Conservation (phyloP, 2,888 invertebrate species). For the Eupithecia inturbata region DNA sequence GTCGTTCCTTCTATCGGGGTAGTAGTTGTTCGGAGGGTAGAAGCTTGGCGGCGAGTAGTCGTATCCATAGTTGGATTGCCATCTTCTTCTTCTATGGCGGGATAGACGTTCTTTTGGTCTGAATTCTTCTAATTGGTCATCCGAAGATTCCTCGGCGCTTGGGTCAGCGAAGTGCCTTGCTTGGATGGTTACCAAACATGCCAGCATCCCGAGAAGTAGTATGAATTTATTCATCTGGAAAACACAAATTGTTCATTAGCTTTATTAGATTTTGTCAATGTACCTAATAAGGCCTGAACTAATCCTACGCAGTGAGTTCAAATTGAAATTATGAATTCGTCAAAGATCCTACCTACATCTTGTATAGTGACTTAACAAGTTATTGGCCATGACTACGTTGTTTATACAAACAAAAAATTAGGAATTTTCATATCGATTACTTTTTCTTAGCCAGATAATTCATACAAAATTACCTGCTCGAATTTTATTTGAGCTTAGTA, state of each 20-base stretch:
- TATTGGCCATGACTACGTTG: not conserved
- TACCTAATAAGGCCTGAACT: slow-evolving; percentile 20
- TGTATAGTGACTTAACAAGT: not conserved
- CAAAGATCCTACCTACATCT: not conserved
- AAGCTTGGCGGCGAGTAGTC: slow-evolving; percentile 56
- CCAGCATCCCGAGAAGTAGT: slow-evolving; percentile 53
- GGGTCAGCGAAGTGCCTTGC: slow-evolving; percentile 57
- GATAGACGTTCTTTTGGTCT: slow-evolving; percentile 50
- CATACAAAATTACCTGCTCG: not conserved
- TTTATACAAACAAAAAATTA: not conserved
- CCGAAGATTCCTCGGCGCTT: slow-evolving; percentile 48
- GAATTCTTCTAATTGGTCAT: slow-evolving; percentile 43
- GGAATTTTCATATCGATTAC: not conserved
- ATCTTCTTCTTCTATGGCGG: slow-evolving; percentile 63
- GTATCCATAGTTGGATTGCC: slow-evolving; percentile 63
- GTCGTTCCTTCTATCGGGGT: slow-evolving; percentile 61
- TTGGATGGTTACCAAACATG: slow-evolving; percentile 56
- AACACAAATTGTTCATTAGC: slow-evolving; percentile 44
- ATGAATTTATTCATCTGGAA: slow-evolving; percentile 68
- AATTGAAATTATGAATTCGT: not conserved
- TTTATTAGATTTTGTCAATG: slow-evolving; percentile 32
- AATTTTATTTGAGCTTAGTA: not conserved
- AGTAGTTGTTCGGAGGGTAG: slow-evolving; percentile 43
- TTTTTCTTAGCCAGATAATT: not conserved
- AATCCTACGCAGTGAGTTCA: not conserved